Evolutionary conservation across 2,797 vertebrate species (phyloP).

Genomic region (Microhierax caerulescens): DNA sequence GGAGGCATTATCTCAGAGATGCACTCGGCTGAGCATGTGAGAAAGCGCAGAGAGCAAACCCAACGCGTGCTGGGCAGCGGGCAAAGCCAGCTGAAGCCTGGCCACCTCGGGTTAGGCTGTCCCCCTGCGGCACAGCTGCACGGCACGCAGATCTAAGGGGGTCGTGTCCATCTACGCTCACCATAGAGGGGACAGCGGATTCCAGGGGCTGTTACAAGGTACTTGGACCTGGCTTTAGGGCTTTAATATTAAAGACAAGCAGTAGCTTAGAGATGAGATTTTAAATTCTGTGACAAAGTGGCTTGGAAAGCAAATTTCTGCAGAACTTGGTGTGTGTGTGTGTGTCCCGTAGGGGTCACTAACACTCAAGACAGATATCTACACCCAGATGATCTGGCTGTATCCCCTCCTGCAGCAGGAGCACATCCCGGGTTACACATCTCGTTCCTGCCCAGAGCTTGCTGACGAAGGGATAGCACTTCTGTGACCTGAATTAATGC

Average conservation of each 20-base stretch:
- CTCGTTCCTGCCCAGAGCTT: not conserved
- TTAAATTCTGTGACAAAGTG: not conserved
- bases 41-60: not conserved
- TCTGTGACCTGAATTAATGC: not conserved
- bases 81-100: not conserved
- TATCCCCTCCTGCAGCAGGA: not conserved
- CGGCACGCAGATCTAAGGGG: not conserved
- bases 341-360: not conserved
- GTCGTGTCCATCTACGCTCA: fast-evolving
- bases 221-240: not conserved
- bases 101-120: not conserved
- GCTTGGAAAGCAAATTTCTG: not conserved
- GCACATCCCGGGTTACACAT: fast-evolving
- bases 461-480: not conserved
- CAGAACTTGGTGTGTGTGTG: not conserved
- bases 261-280: not conserved
- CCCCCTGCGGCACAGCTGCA: not conserved
- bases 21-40: not conserved
- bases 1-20: not conserved
- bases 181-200: not conserved
- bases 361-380: not conserved
- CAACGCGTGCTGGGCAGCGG: fast-evolving
- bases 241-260: not conserved
- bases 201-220: not conserved
- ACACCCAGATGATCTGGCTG: fast-evolving